Conservation (phyloP, 2,797 vertebrate genomes). For the Simalia tracyae region DNA sequence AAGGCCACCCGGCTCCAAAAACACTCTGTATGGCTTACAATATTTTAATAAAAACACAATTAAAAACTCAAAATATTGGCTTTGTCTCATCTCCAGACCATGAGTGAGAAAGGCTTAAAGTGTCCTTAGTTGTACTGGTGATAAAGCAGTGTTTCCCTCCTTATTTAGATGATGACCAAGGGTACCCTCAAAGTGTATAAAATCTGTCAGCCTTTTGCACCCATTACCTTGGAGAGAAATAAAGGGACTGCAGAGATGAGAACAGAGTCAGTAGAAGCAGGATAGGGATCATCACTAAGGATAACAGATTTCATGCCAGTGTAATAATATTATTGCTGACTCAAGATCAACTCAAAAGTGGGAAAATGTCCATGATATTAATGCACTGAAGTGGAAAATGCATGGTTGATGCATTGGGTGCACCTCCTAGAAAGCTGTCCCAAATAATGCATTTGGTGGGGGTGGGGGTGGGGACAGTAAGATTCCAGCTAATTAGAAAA, state of each 20-base stretch:
- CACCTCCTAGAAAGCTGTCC: not conserved
- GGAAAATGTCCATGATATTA: not conserved
- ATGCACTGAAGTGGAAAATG: not conserved
- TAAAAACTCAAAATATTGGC: not conserved
- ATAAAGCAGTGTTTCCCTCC: not conserved
- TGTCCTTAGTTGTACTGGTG: not conserved
- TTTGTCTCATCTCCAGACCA: not conserved
- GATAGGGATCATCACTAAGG: not conserved
- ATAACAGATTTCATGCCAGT: not conserved
- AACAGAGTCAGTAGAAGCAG: not conserved
- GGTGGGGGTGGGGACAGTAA: not conserved
- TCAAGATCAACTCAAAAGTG: not conserved
- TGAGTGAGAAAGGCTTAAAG: not conserved
- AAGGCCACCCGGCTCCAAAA: not conserved
- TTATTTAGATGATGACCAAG: not conserved
- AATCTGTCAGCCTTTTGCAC: not conserved
- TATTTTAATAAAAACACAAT: not conserved
- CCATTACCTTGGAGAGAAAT: not conserved
- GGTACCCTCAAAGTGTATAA: not conserved
- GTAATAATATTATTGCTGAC: not conserved
- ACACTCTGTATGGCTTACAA: not conserved
- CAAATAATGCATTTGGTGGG: not conserved
- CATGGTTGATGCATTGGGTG: not conserved
- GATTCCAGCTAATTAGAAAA: not conserved
- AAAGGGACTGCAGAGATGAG: not conserved